These are phyloP conservation scores for Homalodisca vitripennis DNA, from an alignment of 1,140 invertebrate species.

Conservation along the genomic window DNA sequence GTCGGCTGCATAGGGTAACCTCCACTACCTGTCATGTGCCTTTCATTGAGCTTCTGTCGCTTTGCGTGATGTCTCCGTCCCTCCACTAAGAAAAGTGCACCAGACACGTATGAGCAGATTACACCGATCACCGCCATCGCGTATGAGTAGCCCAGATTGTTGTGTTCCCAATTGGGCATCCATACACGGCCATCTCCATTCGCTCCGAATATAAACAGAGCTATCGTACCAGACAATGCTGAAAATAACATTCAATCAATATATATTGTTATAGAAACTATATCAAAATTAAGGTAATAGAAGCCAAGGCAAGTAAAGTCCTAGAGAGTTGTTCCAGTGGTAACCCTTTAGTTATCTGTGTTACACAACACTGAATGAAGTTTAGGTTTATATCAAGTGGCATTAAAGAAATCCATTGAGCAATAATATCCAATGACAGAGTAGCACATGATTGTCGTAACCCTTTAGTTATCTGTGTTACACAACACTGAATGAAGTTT, in stretches of 20 bases:
- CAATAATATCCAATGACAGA: too few species aligned
- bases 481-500: too few species aligned
- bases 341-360: too few species aligned
- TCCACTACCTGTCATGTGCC: constrained; percentile 35
- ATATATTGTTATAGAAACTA: too few species aligned
- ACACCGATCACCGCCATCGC: constrained; percentile 80
- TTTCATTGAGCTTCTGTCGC: constrained; percentile 60
- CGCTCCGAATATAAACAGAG: constrained; percentile 79
- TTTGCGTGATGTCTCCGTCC: constrained; percentile 68
- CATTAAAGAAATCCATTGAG: too few species aligned
- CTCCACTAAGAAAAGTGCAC: constrained; percentile 65
- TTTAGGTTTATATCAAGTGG: too few species aligned
- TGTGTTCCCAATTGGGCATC: constrained; percentile 97
- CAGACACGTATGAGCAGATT: constrained; percentile 50
- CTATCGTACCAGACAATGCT: constrained; percentile 71
- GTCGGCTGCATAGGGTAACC: constrained; percentile 34
- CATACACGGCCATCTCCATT: constrained; percentile 88
- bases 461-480: too few species aligned
- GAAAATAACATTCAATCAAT: constrained; percentile 41
- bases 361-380: too few species aligned
- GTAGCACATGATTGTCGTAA: too few species aligned
- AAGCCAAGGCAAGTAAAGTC: too few species aligned
- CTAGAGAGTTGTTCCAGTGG: too few species aligned
- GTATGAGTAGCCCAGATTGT: constrained; percentile 94
- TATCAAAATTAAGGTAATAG: too few species aligned